Conservation (phyloP, 2,888 invertebrate species). For the Corbicula japonica region DNA sequence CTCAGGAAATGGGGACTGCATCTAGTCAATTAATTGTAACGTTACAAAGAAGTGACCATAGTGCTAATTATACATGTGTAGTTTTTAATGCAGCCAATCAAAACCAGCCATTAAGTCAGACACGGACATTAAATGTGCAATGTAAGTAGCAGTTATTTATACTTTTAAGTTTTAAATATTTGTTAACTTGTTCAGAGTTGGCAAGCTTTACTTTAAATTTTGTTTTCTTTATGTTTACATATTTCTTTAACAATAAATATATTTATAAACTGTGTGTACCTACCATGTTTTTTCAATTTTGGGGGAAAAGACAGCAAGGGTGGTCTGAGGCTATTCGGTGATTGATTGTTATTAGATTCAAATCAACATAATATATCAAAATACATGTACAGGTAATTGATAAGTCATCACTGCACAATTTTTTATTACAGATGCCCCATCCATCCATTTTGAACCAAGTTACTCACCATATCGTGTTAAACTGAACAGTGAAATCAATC, state of each 20-base stretch:
- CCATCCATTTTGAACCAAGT: constrained; percentile 71
- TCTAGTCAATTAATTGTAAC: constrained; percentile 65
- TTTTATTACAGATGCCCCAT: constrained; percentile 74
- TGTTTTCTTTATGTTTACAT: background rate
- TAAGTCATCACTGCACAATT: background rate
- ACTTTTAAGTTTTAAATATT: background rate
- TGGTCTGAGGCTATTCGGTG: too few relatives aligned
- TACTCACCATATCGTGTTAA: constrained; percentile 73
- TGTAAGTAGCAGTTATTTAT: constrained; percentile 73
- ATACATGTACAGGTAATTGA: too few relatives aligned
- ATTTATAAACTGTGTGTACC: too few relatives aligned
- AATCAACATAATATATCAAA: too few relatives aligned
- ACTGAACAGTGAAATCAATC: constrained; percentile 55
- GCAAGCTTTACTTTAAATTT: too few relatives aligned
- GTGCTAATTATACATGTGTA: constrained; percentile 77
- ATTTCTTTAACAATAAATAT: background rate
- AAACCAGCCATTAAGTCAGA: constrained; percentile 64
- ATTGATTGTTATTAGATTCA: too few relatives aligned
- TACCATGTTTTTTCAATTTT: too few relatives aligned
- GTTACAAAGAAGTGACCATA: constrained; percentile 70
- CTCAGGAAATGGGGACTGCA: constrained; percentile 52
- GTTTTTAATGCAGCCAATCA: constrained; percentile 77
- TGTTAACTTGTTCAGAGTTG: too few relatives aligned
- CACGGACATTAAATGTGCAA: constrained; percentile 71
- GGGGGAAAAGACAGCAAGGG: too few relatives aligned